phyloP scores from a whole-genome alignment of 2,113 vertebrate species.

The Carettochelys insculpta region DNA sequence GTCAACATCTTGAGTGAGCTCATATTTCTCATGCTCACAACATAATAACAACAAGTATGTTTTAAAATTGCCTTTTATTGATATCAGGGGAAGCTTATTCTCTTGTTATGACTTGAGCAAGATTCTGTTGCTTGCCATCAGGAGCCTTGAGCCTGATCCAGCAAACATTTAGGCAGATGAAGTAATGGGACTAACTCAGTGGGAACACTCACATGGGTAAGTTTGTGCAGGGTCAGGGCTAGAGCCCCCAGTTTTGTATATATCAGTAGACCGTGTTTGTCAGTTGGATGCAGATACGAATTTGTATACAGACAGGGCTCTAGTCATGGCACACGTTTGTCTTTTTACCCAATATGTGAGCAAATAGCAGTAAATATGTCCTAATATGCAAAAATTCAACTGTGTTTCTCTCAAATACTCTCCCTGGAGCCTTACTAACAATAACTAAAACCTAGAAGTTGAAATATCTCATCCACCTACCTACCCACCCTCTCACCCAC shows the following conservation, averaged over 20 bases:
- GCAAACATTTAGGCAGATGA: neutral
- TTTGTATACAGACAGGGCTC: no score
- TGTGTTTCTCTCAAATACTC: neutral
- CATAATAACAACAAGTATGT: neutral
- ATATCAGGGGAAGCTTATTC: neutral
- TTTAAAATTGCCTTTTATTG: neutral
- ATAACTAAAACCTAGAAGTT: neutral
- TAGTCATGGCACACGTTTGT: neutral
- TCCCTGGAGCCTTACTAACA: neutral
- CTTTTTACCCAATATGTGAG: neutral
- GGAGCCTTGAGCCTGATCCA: neutral
- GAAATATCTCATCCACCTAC: neutral
- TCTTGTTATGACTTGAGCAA: neutral
- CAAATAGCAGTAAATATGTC: neutral
- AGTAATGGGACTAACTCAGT: neutral
- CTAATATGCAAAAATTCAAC: neutral
- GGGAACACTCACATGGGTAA: rapidly evolving
- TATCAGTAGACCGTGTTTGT: no score
- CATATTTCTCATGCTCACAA: neutral
- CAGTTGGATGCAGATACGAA: no score
- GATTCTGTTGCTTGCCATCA: neutral
- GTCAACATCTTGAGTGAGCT: neutral
- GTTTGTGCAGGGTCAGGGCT: neutral
- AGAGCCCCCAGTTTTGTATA: no score
- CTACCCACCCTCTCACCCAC: rapidly evolving